A percentile compares a stretch with the other conserved stretches of the same genome.
These are phyloP conservation scores for Clarias macrocephalus DNA, from an alignment of 2,113 vertebrate species.

Conservation along the genomic window DNA sequence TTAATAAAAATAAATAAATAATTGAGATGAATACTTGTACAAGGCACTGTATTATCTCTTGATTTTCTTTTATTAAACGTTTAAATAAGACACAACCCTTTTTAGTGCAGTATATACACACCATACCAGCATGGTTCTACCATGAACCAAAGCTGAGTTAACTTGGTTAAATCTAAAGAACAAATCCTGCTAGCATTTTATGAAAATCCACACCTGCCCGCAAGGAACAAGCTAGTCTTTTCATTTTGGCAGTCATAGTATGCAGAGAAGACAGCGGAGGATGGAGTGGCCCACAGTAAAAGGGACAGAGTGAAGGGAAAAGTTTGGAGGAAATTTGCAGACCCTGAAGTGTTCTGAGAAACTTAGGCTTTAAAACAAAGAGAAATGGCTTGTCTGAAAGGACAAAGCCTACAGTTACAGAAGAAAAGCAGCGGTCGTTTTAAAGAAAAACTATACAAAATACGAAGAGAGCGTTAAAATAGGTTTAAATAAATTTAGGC, in stretches of 20 bases:
- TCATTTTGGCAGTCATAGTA: conserved; percentile 28
- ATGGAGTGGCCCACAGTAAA: conserved; percentile 53
- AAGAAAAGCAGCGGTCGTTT: not conserved
- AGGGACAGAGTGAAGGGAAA: conserved; percentile 50
- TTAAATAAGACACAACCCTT: not conserved
- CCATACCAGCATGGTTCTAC: not conserved
- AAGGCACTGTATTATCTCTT: not conserved
- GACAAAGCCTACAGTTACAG: not conserved
- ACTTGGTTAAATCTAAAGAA: not conserved
- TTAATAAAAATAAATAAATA: not conserved
- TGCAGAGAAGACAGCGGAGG: conserved; percentile 16
- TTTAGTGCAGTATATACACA: not conserved
- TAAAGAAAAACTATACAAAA: not conserved
- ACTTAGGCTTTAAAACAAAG: not conserved
- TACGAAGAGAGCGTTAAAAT: not conserved
- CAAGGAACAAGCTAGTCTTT: conserved; percentile 38
- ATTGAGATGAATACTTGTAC: not conserved
- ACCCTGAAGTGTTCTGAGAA: not conserved
- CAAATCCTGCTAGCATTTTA: not conserved
- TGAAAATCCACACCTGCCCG: conserved; percentile 25
- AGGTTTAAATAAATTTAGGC: not conserved
- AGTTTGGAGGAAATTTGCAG: not conserved
- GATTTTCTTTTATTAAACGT: not conserved
- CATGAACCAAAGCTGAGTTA: not conserved
- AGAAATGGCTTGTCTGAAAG: not conserved